Conservation (phyloP, 2,888 invertebrate genomes). For the Sturmia bella region DNA sequence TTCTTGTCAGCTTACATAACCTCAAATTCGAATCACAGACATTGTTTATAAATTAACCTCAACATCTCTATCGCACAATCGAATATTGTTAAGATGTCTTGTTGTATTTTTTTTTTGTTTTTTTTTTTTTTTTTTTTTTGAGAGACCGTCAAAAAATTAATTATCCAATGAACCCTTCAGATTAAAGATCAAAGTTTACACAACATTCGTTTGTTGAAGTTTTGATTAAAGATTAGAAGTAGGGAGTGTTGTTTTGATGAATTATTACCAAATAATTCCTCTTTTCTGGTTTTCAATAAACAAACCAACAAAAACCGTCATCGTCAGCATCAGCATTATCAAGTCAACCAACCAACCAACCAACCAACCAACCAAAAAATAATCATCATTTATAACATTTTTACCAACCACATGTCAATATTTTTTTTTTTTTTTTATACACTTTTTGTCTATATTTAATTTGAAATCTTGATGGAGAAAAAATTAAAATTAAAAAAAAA, state of each 20-base stretch:
- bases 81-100: slow-evolving; percentile 28
- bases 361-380: slow-evolving; percentile 2
- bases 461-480: slow-evolving; percentile 62
- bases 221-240: slow-evolving; percentile 37
- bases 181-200: slow-evolving; percentile 61
- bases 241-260: slow-evolving; percentile 63
- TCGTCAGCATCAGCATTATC: slow-evolving; percentile 30
- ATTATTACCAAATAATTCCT: slow-evolving; percentile 60
- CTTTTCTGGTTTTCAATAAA: slow-evolving; percentile 22
- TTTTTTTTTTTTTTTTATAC: slow-evolving; percentile 1
- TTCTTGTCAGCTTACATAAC: no score
- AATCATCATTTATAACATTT: slow-evolving; percentile 63
- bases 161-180: slow-evolving; percentile 64
- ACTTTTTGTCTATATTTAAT: slow-evolving; percentile 15
- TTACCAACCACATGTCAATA: slow-evolving; percentile 66
- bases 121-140: slow-evolving; percentile 21
- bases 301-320: slow-evolving; percentile 43
- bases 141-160: slow-evolving; percentile 57
- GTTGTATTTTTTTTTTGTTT: no score
- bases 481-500: no score
- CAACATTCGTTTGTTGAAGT: slow-evolving; percentile 46
- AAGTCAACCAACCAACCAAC: no score
- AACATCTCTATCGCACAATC: slow-evolving; percentile 20
- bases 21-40: background rate
- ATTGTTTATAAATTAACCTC: slow-evolving; percentile 23